Base-by-base conservation (phyloP, 1,140 invertebrate genomes). In the Archegozetes longisetosus region DNA sequence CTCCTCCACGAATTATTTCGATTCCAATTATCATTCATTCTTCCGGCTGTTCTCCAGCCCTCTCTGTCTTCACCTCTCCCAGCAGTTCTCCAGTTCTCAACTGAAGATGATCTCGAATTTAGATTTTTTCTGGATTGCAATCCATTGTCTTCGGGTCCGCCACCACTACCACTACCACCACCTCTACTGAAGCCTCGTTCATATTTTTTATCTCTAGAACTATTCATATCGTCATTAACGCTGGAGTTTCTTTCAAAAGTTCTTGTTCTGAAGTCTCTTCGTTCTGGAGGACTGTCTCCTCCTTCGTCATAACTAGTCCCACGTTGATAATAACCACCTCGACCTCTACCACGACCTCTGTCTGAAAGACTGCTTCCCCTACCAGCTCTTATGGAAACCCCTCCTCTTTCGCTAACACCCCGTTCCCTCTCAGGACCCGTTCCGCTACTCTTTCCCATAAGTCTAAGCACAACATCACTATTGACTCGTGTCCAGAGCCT, bases 331-430 rank as follows among this genome's bases (percentile, higher is more conserved):
- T 67, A 74, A 50, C 71, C 71, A 50, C 71, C 71, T 61, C 72
- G 60, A 13, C 64, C 79, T 72, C 70, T 66, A 26, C 75, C 76
- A 65, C 78, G 72, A 46, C 75, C 76, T 52, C 78, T 71, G 68
- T 78, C 79, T 60, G 74, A 77, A 69, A 78, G 79, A 65, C 77
- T 77, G 47, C 82, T 81, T 72, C 77, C 74, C 58, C 75, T 77
- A 65, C 75, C 66, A 58, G 71, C 71, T 24, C 65, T 40, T 47
- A 29, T 61, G 52, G 60, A 57, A n/a, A 55, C 32, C 9, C 64
- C 63, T 29, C 62, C 63, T 14, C 68, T 70, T 28, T 69, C 61
- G 20, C 64, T 67, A 1, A 62, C 67, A 55, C 72, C 55, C 17
- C 68, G 57, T 58, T 29, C 67, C 60, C 14, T 65, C 64, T n/a